Percentiles rank a stretch among this genome's conserved stretches.
Conservation (phyloP, 2,888 invertebrate genomes). For the Sturmia bella region DNA sequence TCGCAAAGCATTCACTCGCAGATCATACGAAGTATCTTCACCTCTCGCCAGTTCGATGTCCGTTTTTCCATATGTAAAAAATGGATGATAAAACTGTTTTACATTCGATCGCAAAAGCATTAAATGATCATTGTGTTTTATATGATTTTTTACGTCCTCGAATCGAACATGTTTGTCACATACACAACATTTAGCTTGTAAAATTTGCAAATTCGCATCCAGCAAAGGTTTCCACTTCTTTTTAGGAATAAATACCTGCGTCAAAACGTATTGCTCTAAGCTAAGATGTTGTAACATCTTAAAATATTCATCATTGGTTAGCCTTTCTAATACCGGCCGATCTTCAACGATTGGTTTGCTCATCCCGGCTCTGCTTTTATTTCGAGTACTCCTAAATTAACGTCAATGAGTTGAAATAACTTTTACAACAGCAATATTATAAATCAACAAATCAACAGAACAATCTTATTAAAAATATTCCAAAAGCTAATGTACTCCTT, state of each 20-base stretch:
- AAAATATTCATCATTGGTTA: constrained; percentile 54
- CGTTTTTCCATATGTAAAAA: constrained; percentile 68
- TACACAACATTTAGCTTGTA: constrained; percentile 4
- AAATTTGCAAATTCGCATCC: constrained; percentile 31
- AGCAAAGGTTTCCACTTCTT: constrained; percentile 51
- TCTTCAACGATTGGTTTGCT: constrained; percentile 21
- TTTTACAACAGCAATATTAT: constrained; percentile 53
- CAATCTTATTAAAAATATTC: constrained; percentile 41
- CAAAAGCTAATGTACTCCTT: constrained; percentile 52
- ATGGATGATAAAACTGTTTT: constrained; percentile 70
- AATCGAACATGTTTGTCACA: constrained; percentile 56
- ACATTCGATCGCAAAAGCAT: constrained; percentile 42
- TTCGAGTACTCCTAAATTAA: neutral
- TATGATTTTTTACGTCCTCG: constrained; percentile 52
- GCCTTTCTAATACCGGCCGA: constrained; percentile 41
- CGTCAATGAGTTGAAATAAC: constrained; percentile 28
- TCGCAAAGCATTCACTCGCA: constrained; percentile 19
- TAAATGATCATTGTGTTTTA: constrained; percentile 52
- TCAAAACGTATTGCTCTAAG: constrained; percentile 44
- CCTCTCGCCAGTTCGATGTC: constrained; percentile 48
- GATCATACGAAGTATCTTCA: constrained; percentile 37
- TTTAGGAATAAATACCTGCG: constrained; percentile 43
- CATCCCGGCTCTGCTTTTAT: neutral
- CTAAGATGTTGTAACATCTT: constrained; percentile 39
- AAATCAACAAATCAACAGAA: constrained; percentile 52